These are phyloP conservation scores for Spodoptera littoralis DNA, from an alignment of 2,888 invertebrate genomes.

Conservation along the genomic window DNA sequence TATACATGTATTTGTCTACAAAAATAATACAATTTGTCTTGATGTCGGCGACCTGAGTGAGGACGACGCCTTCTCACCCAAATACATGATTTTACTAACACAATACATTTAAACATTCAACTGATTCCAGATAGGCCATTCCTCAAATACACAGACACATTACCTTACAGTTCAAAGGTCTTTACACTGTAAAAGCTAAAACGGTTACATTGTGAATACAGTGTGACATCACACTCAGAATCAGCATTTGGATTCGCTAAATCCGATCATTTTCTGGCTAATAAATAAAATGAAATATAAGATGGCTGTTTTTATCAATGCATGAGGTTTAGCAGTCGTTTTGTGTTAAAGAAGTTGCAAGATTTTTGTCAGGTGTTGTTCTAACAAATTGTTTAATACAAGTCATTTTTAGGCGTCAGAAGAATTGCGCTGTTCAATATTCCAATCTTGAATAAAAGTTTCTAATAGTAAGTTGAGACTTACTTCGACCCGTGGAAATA, in stretches of 20 bases:
- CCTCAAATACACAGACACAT: conserved; percentile 41
- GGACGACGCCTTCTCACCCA: conserved; percentile 73
- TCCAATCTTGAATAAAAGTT: conserved; percentile 31
- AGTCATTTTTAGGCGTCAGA: not conserved
- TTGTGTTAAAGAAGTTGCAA: no score
- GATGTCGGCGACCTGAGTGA: conserved; percentile 70
- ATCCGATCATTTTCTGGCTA: conserved; percentile 15
- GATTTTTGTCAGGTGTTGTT: no score
- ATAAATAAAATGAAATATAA: conserved; percentile 10
- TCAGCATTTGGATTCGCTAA: conserved; percentile 36
- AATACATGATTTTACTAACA: conserved; percentile 75
- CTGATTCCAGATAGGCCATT: conserved; percentile 66
- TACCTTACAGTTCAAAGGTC: conserved; percentile 47
- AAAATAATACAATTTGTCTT: conserved; percentile 46
- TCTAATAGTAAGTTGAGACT: conserved; percentile 33
- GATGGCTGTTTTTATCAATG: conserved; percentile 14
- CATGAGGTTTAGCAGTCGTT: no score
- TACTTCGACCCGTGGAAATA: conserved; percentile 38
- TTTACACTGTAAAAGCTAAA: conserved; percentile 35
- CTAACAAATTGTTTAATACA: no score
- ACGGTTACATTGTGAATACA: conserved; percentile 37
- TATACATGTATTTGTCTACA: conserved; percentile 32
- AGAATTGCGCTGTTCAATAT: conserved; percentile 13
- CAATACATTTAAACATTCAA: conserved; percentile 69
- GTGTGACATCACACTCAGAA: conserved; percentile 17